Evolutionary conservation across 2,113 vertebrate genomes (phyloP).

Genomic region (Dipodomys ordii): DNA sequence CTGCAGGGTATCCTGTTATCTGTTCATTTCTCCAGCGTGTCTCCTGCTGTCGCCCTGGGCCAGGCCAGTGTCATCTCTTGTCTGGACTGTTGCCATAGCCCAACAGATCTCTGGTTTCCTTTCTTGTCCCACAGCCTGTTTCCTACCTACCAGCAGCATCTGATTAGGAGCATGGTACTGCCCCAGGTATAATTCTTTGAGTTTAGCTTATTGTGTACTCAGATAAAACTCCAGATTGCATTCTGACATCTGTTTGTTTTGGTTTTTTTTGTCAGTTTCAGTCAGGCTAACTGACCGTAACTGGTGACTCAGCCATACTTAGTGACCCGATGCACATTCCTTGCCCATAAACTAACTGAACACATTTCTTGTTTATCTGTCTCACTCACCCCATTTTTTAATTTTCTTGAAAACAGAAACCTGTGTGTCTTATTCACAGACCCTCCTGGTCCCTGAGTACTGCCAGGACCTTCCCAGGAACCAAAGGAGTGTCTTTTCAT

Average conservation of each 20-base stretch:
- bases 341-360: background rate
- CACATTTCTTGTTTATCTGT: background rate
- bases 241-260: background rate
- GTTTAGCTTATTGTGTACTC: background rate
- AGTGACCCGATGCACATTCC: background rate
- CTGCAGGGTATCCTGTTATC: background rate
- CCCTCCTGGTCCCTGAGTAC: background rate
- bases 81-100: background rate
- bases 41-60: background rate
- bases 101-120: too few relatives aligned
- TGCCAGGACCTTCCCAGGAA: background rate
- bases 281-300: background rate
- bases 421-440: background rate
- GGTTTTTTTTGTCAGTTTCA: background rate
- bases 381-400: background rate
- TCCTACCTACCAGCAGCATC: background rate
- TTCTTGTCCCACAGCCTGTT: background rate
- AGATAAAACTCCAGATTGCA: background rate
- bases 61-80: background rate
- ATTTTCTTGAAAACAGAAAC: conserved; percentile 30
- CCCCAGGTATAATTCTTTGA: background rate
- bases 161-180: background rate
- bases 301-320: background rate
- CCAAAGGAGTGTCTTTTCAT: background rate
- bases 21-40: background rate